Conservation (phyloP, 2,113 vertebrate genomes). For the Willisornis vidua region DNA sequence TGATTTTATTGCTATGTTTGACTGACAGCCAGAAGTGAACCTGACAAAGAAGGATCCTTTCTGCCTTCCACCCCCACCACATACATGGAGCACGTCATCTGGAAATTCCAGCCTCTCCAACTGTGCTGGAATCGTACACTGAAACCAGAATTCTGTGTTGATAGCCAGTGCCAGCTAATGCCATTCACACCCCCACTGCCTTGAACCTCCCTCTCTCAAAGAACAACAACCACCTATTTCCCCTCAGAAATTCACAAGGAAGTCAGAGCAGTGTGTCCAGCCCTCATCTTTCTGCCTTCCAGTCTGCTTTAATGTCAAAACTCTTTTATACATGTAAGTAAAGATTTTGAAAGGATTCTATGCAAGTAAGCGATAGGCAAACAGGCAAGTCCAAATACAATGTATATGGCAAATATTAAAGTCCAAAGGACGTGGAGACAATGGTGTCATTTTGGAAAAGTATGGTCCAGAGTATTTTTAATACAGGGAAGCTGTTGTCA, state of each 20-base stretch:
- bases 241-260: not conserved
- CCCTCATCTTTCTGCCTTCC: not conserved
- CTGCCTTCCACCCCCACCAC: not conserved
- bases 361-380: not conserved
- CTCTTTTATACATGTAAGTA: not conserved
- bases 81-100: not conserved
- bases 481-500: not conserved
- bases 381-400: not conserved
- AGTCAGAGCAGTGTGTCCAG: not conserved
- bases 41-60: conserved; percentile 20
- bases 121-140: not conserved
- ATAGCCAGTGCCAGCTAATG: conserved; percentile 39
- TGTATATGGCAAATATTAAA: not conserved
- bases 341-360: not conserved
- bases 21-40: conserved; percentile 55
- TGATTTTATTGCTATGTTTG: conserved; percentile 62
- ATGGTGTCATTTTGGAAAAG: not conserved
- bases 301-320: not conserved
- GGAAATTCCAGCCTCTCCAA: conserved; percentile 21
- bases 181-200: conserved; percentile 1
- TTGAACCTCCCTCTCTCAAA: not conserved
- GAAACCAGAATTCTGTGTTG: conserved; percentile 14
- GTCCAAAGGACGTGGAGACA: not conserved
- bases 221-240: not conserved
- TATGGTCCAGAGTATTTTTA: not conserved